Evolutionary conservation across 1,140 invertebrate genomes (phyloP), one percentile per base, ranked within the genome.

Genomic region (Heliconius nattereri): DNA sequence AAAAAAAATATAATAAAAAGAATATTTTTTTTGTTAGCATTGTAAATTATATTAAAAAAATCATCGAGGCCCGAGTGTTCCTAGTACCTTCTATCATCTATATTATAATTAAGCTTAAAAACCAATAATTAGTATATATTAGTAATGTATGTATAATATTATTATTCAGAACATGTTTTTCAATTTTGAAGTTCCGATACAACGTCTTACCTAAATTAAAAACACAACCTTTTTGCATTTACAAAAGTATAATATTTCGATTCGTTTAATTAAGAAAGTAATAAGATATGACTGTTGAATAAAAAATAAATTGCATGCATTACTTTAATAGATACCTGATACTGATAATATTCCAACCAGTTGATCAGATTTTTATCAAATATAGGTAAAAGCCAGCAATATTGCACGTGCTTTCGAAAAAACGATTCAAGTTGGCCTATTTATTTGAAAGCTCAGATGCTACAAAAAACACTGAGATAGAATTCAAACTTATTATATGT

Each of bases 351-450:
- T 66, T 29, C 60, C 60, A 66, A 29, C 16, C 57, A n/a, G 60
- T 66, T 66, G 11, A 66, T 66, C 60, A 19, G 60, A 66, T 66
- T 66, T 66, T 66, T 66, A 66, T 66, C 60, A 66, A 66, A 66
- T 66, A 29, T 66, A 66, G 60, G 60, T 66, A 66, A 66, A 66
- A 66, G 60, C 60, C 60, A 66, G 60, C 23, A n/a, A 66, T 66
- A 66, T 66, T 66, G 60, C 60, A 66, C 26, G 23, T 19, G 60
- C 60, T 29, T 66, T 16, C 60, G 8, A 66, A 66, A 60, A 66
- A 29, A 66, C 60, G 26, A 16, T 66, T 66, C 60, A 66, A 66
- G 60, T 66, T 66, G 60, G 60, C 60, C 60, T 66, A 29, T 66
- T 66, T 66, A 16, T 16, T 26, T 66, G 26, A 66, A 66, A 66